Base-by-base conservation (phyloP, 2,113 vertebrate genomes). In the Ictalurus punctatus region DNA sequence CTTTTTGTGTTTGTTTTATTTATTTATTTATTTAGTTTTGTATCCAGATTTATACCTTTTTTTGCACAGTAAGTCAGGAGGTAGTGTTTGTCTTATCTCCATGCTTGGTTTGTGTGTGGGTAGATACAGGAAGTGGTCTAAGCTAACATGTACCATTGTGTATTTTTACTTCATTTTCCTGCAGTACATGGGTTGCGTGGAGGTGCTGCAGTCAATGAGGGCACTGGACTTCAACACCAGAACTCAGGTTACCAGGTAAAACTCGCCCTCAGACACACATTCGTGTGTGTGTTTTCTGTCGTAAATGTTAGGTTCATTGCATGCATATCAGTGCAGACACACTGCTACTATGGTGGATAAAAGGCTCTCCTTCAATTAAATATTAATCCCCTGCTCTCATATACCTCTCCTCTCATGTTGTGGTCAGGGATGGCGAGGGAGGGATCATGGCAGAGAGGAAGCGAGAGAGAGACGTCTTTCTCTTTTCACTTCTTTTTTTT, bases 191-290 rank as follows among this genome's bases (percentile, higher is more conserved):
- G 98, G 98, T 58, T 99, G 98, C 0, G 98, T 99, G 90, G 98
- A 99, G 92, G 98, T 99, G 25, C 96, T 99, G 8, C 98, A 99
- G 95, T 99, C 98, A 1, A 99, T 99, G 98, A 96, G 98, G 83
- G 97, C 98, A 14, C 93, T 99, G 80, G 98, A 99, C 94, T 99
- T 99, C 94, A 98, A 96, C 94, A 99, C 98, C 90, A 96, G 98
- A 92, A 99, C 98, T 3, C 98, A 99, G 93, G 98, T 99, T 94
- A 99, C 98, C 93, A 97, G 98, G 98, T 99, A 91, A 95, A 52
- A 37, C 83, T 12, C 56, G 73, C 59, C 27, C 85, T 71, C 86
- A 34, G 85, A 37, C 76, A 73, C 86, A 37, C 69, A 76, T 81
- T 34, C 10, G 2, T 19, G n/a, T 81, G 25, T 73, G 56, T 63